These are phyloP conservation scores for Pandion haliaetus DNA, from an alignment of 2,113 vertebrate species.

Conservation along the genomic window DNA sequence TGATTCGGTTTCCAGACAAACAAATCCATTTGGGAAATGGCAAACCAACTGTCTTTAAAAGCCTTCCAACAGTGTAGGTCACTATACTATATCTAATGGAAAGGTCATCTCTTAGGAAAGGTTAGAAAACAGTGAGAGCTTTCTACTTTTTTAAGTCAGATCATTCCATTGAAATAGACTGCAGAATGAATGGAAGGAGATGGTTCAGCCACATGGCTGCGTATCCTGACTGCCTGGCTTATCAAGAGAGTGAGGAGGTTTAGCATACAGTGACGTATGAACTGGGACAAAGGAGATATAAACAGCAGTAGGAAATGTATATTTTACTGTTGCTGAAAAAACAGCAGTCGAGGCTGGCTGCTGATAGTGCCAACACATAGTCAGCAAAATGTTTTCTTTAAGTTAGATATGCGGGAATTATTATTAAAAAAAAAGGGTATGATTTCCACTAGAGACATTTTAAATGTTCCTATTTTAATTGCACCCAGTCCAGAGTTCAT, in stretches of 20 bases:
- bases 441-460: background rate
- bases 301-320: background rate
- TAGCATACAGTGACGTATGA: background rate
- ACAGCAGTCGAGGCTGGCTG: background rate
- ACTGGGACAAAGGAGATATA: background rate
- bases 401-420: background rate
- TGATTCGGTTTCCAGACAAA: conserved; percentile 58
- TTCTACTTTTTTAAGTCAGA: conserved; percentile 15
- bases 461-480: background rate
- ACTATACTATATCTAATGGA: conserved; percentile 51
- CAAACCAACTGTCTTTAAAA: conserved; percentile 43
- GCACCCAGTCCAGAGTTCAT: background rate
- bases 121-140: conserved; percentile 19
- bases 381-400: background rate
- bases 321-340: background rate
- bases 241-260: background rate
- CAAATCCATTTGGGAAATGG: conserved; percentile 56
- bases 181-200: background rate
- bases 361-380: background rate
- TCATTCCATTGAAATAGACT: background rate
- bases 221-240: background rate
- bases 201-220: background rate
- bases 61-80: conserved; percentile 13
- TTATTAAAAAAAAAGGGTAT: background rate
- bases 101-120: conserved; percentile 53